Percentiles rank a stretch among this genome's conserved stretches.
Evolutionary conservation across 2,113 vertebrate species (phyloP).

Genomic region (Tenrec ecaudatus): DNA sequence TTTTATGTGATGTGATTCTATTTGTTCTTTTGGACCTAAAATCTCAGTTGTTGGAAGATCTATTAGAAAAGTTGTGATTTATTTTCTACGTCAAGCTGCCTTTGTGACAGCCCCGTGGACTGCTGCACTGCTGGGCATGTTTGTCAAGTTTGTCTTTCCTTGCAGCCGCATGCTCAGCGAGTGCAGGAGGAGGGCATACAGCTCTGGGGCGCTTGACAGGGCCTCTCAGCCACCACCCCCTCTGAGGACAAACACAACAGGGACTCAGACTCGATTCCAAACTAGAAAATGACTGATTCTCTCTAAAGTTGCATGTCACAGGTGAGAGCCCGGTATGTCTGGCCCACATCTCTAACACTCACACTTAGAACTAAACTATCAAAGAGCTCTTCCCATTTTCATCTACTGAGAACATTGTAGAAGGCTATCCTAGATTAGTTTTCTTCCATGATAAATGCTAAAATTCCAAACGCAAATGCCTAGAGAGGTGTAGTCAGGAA

Average conservation of each 20-base stretch:
- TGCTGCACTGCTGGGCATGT: background rate
- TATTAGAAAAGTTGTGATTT: conserved; percentile 58
- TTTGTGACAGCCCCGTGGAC: conserved; percentile 21
- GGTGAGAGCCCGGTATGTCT: background rate
- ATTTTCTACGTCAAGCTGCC: conserved; percentile 41
- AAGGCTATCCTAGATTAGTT: background rate
- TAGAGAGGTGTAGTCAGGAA: background rate
- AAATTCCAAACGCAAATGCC: background rate
- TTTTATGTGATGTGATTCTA: conserved; percentile 35
- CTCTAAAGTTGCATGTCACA: background rate
- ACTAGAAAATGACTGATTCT: background rate
- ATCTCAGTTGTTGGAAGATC: conserved; percentile 2
- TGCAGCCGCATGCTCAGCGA: conserved; percentile 8
- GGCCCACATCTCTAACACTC: background rate
- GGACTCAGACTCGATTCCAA: background rate
- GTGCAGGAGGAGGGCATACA: background rate
- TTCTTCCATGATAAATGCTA: background rate
- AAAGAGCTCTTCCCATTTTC: conserved; percentile 9
- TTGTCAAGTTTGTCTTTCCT: conserved; percentile 8
- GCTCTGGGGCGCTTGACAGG: background rate
- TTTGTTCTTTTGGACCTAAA: conserved; percentile 58
- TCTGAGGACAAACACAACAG: background rate
- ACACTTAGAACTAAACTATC: background rate
- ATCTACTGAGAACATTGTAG: background rate
- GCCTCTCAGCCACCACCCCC: background rate